Conservation (phyloP, 2,888 invertebrate genomes). For the Brachyopa scutellaris region DNA sequence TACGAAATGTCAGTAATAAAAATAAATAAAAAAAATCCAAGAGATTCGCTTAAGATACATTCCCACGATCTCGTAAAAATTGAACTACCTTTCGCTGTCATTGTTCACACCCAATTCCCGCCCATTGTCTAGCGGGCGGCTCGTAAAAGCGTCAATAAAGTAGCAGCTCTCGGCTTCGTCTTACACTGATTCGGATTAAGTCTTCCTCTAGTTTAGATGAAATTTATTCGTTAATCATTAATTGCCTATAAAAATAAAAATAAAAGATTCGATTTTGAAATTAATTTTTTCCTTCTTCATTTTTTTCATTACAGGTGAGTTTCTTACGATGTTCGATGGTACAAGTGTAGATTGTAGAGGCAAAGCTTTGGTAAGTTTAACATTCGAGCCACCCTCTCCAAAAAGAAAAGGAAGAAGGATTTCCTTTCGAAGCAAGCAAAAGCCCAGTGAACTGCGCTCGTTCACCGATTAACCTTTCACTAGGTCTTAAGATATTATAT, state of each 20-base stretch:
- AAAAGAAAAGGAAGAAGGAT: too few species aligned
- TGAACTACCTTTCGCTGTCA: conserved; percentile 24
- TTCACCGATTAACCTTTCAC: conserved; percentile 60
- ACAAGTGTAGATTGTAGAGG: background rate
- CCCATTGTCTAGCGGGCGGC: conserved; percentile 4
- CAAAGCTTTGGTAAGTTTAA: conserved; percentile 29
- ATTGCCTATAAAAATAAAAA: conserved; percentile 44
- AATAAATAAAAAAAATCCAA: conserved; percentile 11
- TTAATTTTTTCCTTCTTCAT: background rate
- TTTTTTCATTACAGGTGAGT: conserved; percentile 56
- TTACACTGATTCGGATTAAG: conserved; percentile 16
- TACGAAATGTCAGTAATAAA: background rate
- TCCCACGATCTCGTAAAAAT: conserved; percentile 60
- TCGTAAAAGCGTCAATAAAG: conserved; percentile 43
- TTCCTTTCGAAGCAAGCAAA: conserved; percentile 12
- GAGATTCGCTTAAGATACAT: conserved; percentile 46
- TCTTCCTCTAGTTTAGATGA: conserved; percentile 5
- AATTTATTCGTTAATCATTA: conserved; percentile 49
- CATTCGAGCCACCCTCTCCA: too few species aligned
- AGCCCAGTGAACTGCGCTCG: too few species aligned
- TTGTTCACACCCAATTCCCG: conserved; percentile 32
- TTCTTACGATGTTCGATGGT: conserved; percentile 6
- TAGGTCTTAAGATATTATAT: conserved; percentile 59
- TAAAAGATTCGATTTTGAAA: conserved; percentile 29
- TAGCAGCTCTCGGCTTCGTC: background rate